Base-by-base conservation (phyloP, 2,797 vertebrate genomes). In the Hypotaenidia philippensis region DNA sequence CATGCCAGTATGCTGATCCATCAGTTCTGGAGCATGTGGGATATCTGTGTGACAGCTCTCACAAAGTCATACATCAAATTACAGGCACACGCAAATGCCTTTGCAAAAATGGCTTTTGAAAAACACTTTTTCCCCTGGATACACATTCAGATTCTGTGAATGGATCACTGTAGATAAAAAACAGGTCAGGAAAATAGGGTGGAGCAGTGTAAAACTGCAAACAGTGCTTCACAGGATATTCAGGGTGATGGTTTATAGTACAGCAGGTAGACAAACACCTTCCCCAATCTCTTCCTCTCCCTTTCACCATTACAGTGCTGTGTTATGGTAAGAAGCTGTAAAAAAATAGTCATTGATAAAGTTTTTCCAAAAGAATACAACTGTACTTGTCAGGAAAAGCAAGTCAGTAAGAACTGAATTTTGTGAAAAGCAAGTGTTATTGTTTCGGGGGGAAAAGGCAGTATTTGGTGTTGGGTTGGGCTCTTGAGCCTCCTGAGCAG, bases 1-100 rank as follows among this genome's bases (percentile, higher is more conserved):
- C 34, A 25, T 92, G 95, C 86, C 92, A 93, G 74, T 29, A n/a
- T 76, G 92, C 79, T 66, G 87, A 94, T 89, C 88, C 79, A 65
- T 96, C 94, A 91, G 70, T 85, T 59, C 56, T 92, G 89, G 41
- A 61, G 92, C 75, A 32, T 75, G 90, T 57, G 61, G 49, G 78
- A 82, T 90, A 82, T 80, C 90, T 89, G 66, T 78, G 91, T 91
- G 93, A 96, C 95, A 96, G 95, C 83, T 90, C 97, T 97, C 83
- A 91, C 79, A 82, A 90, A 97, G 82, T 82, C 53, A 52, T 64
- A 92, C 89, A 86, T 97, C 94, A 97, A 91, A 92, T 93, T 66
- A 80, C 10, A 14, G 69, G 72, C 69, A 70, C 44, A 75, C 3
- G 0, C 2, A 21, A 89, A 20, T 75, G 86, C 82, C 68, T 93